Evolutionary conservation across 53 echinoderm and acorn worm genomes (phyloP), one percentile per base, ranked within the genome.

Genomic region (Apostichopus leukothele): DNA sequence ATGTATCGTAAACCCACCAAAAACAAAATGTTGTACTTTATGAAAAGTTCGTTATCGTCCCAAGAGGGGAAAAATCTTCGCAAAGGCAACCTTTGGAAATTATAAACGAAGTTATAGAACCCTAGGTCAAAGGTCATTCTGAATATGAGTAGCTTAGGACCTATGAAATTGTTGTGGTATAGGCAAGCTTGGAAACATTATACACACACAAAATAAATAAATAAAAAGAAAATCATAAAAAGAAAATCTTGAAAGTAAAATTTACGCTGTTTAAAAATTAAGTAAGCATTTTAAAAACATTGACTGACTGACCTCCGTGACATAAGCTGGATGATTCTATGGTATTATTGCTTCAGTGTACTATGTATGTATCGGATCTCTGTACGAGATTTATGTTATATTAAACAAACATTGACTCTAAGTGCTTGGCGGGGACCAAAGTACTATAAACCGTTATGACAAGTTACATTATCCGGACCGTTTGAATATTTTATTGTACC

Each of bases 331-430:
- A 9, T 8, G 10, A 39, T 39, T 39, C 39, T 39, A 27, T 27
- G 57, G 9, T 8, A 9, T 9, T 57, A 57, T 9, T 57, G 9
- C 57, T 9, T 9, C 10, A 57, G 57, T 57, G 10, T 57, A 57
- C 10, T 57, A 7, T 57, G 57, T 10, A 57, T 57, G 10, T 57
- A 57, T 57, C 10, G 57, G 57, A 7, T 57, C 71, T n/a, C 59
- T 81, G 18, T 59, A 0, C 18, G 81, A 81, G 81, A 81, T 81
- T 81, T 54, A 81, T 81, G 81, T 81, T 52, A 59, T 23, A 53
- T 20, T 13, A 81, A 81, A 81, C 81, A 55, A 81, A 81, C 59
- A 59, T 55, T 54, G 81, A 59, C 81, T 54, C 54, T 81, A 81
- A 53, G 81, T 81, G 81, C 81, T 54, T 81, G 81, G 81, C 59